Evolutionary conservation across 2,888 invertebrate species (phyloP), one percentile per base, ranked within the genome.

Genomic region (Eutolmus rufibarbis): DNA sequence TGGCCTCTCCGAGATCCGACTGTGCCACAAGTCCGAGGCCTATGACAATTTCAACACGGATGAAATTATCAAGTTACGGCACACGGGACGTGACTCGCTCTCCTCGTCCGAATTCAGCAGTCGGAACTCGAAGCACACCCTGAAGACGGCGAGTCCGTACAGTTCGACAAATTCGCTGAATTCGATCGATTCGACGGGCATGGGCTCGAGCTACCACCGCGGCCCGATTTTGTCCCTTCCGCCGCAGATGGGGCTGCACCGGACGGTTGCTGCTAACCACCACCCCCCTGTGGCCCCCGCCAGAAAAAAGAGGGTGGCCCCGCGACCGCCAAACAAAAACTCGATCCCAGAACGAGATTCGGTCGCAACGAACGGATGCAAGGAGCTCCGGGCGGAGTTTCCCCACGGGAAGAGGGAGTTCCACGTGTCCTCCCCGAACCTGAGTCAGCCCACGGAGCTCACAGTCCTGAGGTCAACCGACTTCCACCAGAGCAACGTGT

Each of bases 81-180:
- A 92, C 87, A 91, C 92, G 56, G 90, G 91, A 23, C 91, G 92
- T 0, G 92, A 92, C n/a, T 92, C 92, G 0, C 89, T 92, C 40
- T 91, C 91, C 88, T 92, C 92, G 40, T 92, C 92, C 28, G 92
- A 92, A 88, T 91, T 92, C 86, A 92, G 92, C 90, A 92, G 92
- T 89, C 91, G 92, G 79, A 91, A 92, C 89, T 92, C 92, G 12
- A 92, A 92, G 89, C 90, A 92, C 79, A 91, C 91, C 46, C 90
- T 91, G 19, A 92, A 92, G 89, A 93, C 92, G 14, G 91, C 92
- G 87, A 93, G 93, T 90, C 92, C 92, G 8, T 93, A 93, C 74
- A 93, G 93, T 89, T 93, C 93, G 57, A 92, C 91, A 85, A 93
- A 92, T 86, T 93, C 93, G 8, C 90, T 93, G 4, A 93, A 92